A percentile compares a stretch with the other conserved stretches of the same genome.
Conservation (phyloP, 2,888 invertebrate genomes). For the Idaea straminata region DNA sequence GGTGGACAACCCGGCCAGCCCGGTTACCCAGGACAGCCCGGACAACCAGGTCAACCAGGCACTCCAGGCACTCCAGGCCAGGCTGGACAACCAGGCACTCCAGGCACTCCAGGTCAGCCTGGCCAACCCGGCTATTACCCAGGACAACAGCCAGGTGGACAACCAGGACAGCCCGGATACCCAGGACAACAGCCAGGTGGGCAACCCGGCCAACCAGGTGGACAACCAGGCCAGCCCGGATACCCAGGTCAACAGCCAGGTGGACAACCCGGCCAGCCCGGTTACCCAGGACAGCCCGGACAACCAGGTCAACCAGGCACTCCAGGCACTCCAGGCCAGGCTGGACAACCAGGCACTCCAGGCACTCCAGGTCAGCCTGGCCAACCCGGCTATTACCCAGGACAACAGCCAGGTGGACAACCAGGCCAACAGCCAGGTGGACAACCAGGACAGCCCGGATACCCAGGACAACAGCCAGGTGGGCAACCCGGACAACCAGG, state of each 20-base stretch:
- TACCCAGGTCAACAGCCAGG: too few species aligned
- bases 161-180: too few species aligned
- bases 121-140: conserved; percentile 34
- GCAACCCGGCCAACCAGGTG: too few species aligned
- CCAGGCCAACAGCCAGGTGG: conserved; percentile 16
- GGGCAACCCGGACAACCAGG: too few species aligned
- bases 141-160: conserved; percentile 19
- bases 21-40: conserved; percentile 26
- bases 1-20: too few species aligned
- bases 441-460: too few species aligned
- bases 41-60: conserved; percentile 31
- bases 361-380: conserved; percentile 20
- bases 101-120: conserved; percentile 40
- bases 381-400: conserved; percentile 5
- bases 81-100: conserved; percentile 31
- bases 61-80: conserved; percentile 31
- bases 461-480: too few species aligned
- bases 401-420: conserved; percentile 10
- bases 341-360: conserved; percentile 10
- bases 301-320: conserved; percentile 6
- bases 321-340: too few species aligned
- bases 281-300: too few species aligned
- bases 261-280: too few species aligned
- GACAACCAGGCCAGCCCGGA: too few species aligned
- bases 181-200: too few species aligned